These are phyloP conservation scores for Agonopterix alstromeriana DNA, from an alignment of 2,888 invertebrate genomes.

Conservation along the genomic window DNA sequence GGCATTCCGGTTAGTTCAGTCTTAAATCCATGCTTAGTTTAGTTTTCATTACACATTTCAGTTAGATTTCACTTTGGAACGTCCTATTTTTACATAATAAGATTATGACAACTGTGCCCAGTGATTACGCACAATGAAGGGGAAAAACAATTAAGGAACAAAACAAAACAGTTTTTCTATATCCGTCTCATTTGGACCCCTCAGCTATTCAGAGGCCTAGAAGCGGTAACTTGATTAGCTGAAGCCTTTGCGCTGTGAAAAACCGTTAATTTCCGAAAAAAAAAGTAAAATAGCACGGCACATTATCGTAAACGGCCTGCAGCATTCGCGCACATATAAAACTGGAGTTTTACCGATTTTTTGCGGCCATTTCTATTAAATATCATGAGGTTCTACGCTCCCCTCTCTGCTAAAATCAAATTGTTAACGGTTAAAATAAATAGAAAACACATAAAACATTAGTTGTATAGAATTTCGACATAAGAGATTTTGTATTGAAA, in stretches of 20 bases:
- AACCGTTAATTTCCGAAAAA: conserved; percentile 41
- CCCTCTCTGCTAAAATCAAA: conserved; percentile 75
- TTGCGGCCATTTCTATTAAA: conserved; percentile 51
- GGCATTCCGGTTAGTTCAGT: conserved; percentile 2
- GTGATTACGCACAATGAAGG: neutral
- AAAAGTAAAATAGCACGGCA: conserved; percentile 27
- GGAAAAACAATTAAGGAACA: conserved; percentile 1
- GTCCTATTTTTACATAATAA: conserved; percentile 6
- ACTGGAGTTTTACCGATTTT: conserved; percentile 57
- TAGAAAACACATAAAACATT: conserved; percentile 29
- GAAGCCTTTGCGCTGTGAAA: conserved; percentile 50
- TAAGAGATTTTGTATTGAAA: conserved; percentile 14
- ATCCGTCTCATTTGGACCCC: conserved; percentile 44
- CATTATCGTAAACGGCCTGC: conserved; percentile 30
- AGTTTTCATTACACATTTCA: neutral
- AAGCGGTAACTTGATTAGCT: conserved; percentile 53
- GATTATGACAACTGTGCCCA: neutral
- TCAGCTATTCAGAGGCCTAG: conserved; percentile 30
- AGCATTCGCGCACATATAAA: conserved; percentile 46
- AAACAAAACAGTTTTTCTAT: conserved; percentile 40
- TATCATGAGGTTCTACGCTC: conserved; percentile 64
- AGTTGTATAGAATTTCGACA: conserved; percentile 18
- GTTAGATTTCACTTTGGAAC: conserved; percentile 3
- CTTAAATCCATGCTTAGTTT: neutral
- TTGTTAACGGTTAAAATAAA: conserved; percentile 52